Evolutionary conservation across 2,113 vertebrate species (phyloP).

Genomic region (Columba livia): DNA sequence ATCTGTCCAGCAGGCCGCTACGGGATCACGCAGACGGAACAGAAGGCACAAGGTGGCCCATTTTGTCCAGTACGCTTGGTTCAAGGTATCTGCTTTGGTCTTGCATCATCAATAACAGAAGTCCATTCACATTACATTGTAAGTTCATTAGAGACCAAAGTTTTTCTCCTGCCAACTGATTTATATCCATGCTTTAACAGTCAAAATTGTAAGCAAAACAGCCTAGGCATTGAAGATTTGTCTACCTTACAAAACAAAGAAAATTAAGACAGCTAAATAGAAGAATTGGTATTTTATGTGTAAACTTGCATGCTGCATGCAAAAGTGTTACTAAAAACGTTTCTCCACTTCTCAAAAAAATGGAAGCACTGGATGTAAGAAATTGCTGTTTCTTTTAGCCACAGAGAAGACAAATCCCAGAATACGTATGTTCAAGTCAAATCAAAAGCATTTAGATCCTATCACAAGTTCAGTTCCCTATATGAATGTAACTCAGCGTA

Average conservation of each 20-base stretch:
- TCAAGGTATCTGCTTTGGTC: conserved; percentile 54
- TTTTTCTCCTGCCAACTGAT: neutral
- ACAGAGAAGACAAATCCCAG: neutral
- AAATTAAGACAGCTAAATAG: neutral
- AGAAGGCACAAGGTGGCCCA: neutral
- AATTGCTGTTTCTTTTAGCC: neutral
- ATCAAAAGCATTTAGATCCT: conserved; percentile 4
- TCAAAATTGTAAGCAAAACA: neutral
- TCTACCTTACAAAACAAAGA: neutral
- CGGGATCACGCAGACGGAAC: neutral
- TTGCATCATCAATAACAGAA: neutral
- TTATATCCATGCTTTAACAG: neutral
- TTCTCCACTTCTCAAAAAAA: neutral
- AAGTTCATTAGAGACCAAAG: neutral
- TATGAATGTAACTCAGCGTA: neutral
- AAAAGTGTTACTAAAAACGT: neutral
- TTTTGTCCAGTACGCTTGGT: conserved; percentile 26
- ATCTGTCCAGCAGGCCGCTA: conserved; percentile 71
- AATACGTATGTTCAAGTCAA: neutral
- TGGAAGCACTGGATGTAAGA: neutral
- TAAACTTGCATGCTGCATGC: neutral
- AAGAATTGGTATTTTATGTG: neutral
- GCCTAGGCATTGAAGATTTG: neutral
- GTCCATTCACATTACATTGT: neutral
- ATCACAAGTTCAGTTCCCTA: conserved; percentile 23